Evolutionary conservation across 2,113 vertebrate genomes (phyloP), one percentile per base, ranked within the genome.

Genomic region (Hippocampus guttulatus): DNA sequence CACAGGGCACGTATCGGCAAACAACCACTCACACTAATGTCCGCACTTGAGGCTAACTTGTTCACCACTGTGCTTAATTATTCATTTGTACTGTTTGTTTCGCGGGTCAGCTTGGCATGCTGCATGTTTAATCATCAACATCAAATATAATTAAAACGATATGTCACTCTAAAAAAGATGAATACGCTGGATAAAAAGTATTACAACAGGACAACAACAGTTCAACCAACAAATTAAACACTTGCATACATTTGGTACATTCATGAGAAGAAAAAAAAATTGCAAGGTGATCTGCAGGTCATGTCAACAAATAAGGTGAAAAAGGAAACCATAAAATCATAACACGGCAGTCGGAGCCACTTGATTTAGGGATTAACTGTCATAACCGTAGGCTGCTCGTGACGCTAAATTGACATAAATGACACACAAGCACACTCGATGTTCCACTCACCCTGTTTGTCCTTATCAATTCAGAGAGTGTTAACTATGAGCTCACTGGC

Each of bases 361-460:
- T 11, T 7, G 5, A 30, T 30, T 7, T 25, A 30, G 30, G 14
- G 27, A 74, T 25, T 15, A 71, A 49, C 52, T 6, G 49, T 7
- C 18, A 47, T 54, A 69, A 40, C 15, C 15, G 7, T 70, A 55
- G 63, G 33, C 33, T 38, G 33, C 45, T 63, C 23, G 5, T 38
- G n/a, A 23, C 69, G 58, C 33, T 55, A 38, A 12, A 43, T n/a
- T 66, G 38, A 64, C 45, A 15, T 15, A 51, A 23, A 69, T 18
- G 18, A 16, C 25, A 54, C 30, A 18, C 52, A 69, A 61, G 68
- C 58, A 73, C 49, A 33, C 8, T 16, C 5, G 23, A 41, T 27
- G 14, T 40, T 75, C 65, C 70, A 87, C 85, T 85, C 82, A 85
- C 85, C 80, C 70, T 23, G 64, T 38, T 73, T 70, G 66, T 71